Evolutionary conservation across 2,113 vertebrate genomes (phyloP).

Genomic region (Erythrolamprus reginae): DNA sequence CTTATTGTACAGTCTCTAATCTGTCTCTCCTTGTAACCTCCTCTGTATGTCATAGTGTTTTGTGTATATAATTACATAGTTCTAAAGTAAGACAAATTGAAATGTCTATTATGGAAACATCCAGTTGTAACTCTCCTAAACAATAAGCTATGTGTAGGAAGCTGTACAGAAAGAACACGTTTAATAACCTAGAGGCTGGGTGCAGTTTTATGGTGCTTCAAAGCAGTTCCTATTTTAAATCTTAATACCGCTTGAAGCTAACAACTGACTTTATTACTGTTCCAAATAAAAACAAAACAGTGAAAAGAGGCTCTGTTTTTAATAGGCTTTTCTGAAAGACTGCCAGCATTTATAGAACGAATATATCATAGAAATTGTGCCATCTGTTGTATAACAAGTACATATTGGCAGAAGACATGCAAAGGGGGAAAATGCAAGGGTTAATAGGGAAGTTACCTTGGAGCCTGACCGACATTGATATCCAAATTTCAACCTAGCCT

Average conservation of each 20-base stretch:
- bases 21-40: neutral
- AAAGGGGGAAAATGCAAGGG: constrained; percentile 14
- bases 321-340: constrained; percentile 21
- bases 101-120: constrained; percentile 46
- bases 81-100: constrained; percentile 41
- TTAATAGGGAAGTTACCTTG: neutral
- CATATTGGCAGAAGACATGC: constrained; percentile 20
- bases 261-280: constrained; percentile 52
- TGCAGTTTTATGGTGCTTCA: constrained; percentile 49
- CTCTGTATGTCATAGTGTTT: neutral
- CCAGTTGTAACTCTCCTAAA: constrained; percentile 47
- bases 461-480: neutral
- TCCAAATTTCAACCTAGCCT: neutral
- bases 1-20: neutral
- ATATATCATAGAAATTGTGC: constrained; percentile 36
- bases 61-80: constrained; percentile 7
- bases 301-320: constrained; percentile 35
- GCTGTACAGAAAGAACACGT: constrained; percentile 45
- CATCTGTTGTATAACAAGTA: constrained; percentile 25
- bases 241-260: constrained; percentile 47
- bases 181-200: constrained; percentile 55
- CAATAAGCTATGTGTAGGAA: constrained; percentile 51
- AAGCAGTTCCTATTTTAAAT: constrained; percentile 59
- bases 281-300: constrained; percentile 42
- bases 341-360: constrained; percentile 43